phyloP scores from a whole-genome alignment of 92 coral and sea anemone species.

The Porites divaricata region DNA sequence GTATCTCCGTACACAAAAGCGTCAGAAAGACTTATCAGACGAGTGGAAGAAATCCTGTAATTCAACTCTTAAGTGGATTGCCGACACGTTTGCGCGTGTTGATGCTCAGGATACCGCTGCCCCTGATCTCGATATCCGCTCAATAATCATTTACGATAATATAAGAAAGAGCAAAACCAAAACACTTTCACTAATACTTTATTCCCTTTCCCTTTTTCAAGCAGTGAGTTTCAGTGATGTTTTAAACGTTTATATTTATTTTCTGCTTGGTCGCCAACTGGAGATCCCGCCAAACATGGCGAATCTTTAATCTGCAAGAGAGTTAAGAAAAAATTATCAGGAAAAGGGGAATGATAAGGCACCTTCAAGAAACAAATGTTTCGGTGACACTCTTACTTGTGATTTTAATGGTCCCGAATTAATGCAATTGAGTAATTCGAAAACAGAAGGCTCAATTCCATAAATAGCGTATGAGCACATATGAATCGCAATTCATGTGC shows the following conservation, averaged over 20 bases:
- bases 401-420: too few species aligned
- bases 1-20: slow-evolving; percentile 56
- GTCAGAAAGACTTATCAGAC: slow-evolving; percentile 63
- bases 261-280: not conserved
- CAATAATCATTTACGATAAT: not conserved
- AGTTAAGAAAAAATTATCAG: not conserved
- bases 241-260: not conserved
- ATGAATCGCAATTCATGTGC: too few species aligned
- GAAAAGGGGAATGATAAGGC: not conserved
- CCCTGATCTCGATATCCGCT: slow-evolving; percentile 78
- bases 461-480: too few species aligned
- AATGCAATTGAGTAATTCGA: too few species aligned
- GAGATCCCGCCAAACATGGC: slow-evolving; percentile 17
- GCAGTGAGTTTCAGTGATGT: not conserved
- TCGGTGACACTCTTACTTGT: too few species aligned
- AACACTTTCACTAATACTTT: not conserved
- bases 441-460: too few species aligned
- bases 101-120: slow-evolving; percentile 69
- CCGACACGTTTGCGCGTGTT: slow-evolving; percentile 69
- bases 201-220: not conserved
- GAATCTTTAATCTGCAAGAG: not conserved
- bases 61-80: slow-evolving; percentile 76
- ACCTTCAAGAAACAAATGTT: too few species aligned
- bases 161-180: not conserved
- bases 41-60: slow-evolving; percentile 75